These are phyloP conservation scores for Drosophila pectinifera DNA, from an alignment of 1,140 invertebrate genomes.

Conservation along the genomic window DNA sequence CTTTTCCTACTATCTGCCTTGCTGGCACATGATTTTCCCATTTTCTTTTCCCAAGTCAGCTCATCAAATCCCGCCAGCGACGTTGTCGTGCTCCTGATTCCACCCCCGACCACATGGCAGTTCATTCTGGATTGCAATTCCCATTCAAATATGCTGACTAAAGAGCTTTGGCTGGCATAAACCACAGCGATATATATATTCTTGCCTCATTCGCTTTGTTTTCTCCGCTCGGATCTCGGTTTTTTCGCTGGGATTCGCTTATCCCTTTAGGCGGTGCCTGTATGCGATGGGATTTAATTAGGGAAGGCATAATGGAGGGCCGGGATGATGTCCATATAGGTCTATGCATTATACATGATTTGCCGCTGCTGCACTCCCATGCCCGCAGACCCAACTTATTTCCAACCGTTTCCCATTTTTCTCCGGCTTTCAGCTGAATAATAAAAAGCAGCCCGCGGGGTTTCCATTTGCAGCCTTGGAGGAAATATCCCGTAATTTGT, in stretches of 20 bases:
- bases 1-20: neutral
- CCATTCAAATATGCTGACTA: conserved; percentile 56
- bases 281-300: conserved; percentile 53
- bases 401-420: conserved; percentile 19
- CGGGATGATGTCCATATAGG: conserved; percentile 38
- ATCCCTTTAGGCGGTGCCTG: conserved; percentile 22
- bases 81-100: conserved; percentile 11
- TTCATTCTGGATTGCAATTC: conserved; percentile 44
- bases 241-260: conserved; percentile 12
- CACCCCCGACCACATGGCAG: conserved; percentile 23
- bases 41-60: conserved; percentile 21
- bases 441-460: conserved; percentile 44
- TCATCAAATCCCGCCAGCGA: conserved; percentile 19
- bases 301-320: conserved; percentile 34
- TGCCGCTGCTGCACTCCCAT: conserved; percentile 21
- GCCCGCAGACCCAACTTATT: conserved; percentile 19
- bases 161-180: conserved; percentile 32
- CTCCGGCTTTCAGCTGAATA: conserved; percentile 26
- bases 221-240: conserved; percentile 2
- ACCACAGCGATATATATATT: conserved; percentile 32
- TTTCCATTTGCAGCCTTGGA: conserved; percentile 35
- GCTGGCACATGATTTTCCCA: conserved; percentile 31
- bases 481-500: conserved; percentile 38
- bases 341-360: conserved; percentile 45
- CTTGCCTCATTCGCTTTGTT: conserved; percentile 37